Conservation (phyloP, 2,888 invertebrate genomes). For the Ennomos erosarius region DNA sequence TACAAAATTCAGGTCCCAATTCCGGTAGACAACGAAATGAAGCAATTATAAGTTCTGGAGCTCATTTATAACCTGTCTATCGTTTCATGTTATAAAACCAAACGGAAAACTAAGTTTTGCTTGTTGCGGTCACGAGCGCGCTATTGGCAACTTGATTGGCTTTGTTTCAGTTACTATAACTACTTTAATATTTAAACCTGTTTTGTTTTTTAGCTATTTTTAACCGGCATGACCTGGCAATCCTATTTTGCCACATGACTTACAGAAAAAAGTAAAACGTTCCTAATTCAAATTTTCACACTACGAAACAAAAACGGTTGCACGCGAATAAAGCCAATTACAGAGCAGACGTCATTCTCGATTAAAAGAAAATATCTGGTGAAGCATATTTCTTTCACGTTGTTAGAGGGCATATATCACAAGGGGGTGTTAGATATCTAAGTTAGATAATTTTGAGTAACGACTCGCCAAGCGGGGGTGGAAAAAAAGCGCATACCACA, state of each 20-base stretch:
- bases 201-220: conserved; percentile 4
- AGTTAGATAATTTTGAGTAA: conserved; percentile 83
- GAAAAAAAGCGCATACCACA: conserved; percentile 67
- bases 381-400: conserved; percentile 63
- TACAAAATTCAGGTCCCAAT: conserved; percentile 50
- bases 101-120: conserved; percentile 73
- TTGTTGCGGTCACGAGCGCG: conserved; percentile 63
- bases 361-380: conserved; percentile 64
- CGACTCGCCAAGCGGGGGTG: conserved; percentile 60
- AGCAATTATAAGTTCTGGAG: conserved; percentile 82
- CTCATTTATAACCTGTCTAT: conserved; percentile 83
- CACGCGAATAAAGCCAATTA: conserved; percentile 54
- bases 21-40: conserved; percentile 69
- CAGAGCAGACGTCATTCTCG: conserved; percentile 63
- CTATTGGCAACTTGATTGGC: conserved; percentile 48
- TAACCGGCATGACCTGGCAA: conserved; percentile 5
- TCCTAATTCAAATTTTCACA: conserved; percentile 42
- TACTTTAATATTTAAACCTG: neutral
- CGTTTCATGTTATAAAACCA: conserved; percentile 75
- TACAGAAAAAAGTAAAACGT: conserved; percentile 29
- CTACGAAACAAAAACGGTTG: conserved; percentile 47
- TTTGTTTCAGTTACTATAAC: conserved; percentile 17
- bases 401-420: conserved; percentile 71
- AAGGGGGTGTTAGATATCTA: conserved; percentile 70
- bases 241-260: conserved; percentile 23